These are phyloP conservation scores for Dasypus novemcinctus DNA, from an alignment of 2,113 vertebrate species.

Conservation along the genomic window DNA sequence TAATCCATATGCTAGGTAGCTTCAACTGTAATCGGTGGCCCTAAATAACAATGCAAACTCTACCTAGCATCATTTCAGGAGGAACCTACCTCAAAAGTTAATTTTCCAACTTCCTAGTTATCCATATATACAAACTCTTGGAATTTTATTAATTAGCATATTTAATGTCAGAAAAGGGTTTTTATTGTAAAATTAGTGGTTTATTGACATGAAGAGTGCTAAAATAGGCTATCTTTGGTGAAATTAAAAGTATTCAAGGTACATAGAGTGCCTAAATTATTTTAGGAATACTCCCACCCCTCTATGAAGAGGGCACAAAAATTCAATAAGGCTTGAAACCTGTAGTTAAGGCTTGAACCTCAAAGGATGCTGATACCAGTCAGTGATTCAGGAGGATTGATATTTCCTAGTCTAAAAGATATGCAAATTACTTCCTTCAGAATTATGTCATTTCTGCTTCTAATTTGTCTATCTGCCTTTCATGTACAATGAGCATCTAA, in stretches of 20 bases:
- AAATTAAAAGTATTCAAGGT: neutral
- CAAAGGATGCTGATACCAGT: too few relatives aligned
- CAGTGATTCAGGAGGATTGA: too few relatives aligned
- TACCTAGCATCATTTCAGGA: neutral
- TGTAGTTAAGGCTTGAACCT: too few relatives aligned
- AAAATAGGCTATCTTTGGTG: neutral
- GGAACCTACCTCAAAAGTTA: neutral
- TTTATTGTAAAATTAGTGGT: constrained; percentile 24
- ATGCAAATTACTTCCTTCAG: too few relatives aligned
- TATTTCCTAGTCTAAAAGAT: too few relatives aligned
- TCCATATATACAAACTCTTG: neutral
- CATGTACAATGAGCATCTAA: too few relatives aligned
- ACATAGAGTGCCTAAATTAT: too few relatives aligned
- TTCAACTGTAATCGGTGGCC: neutral
- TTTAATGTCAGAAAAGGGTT: neutral
- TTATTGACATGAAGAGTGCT: neutral
- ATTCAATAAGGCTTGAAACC: too few relatives aligned
- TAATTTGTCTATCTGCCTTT: too few relatives aligned
- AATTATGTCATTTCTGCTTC: too few relatives aligned
- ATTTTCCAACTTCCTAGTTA: neutral
- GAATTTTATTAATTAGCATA: neutral
- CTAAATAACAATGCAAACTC: neutral
- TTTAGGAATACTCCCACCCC: too few relatives aligned
- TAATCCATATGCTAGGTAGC: neutral
- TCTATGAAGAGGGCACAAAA: too few relatives aligned